A percentile compares a stretch with the other conserved stretches of the same genome.
phyloP scores from a whole-genome alignment of 53 echinoderm and acorn worm genomes.

The Paracentrotus lividus region DNA sequence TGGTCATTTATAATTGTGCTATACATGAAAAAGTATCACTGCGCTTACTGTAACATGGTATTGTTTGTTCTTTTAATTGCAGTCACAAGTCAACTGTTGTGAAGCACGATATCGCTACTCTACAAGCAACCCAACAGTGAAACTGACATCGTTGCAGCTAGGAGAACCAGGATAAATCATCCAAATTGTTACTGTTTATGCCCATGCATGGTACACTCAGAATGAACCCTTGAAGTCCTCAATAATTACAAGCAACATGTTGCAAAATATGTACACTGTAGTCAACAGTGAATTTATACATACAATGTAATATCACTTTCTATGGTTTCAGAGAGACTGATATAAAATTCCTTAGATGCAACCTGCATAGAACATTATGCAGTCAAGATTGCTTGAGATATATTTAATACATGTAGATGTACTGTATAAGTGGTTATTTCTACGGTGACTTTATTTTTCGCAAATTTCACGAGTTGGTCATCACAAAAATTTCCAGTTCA shows the following conservation, averaged over 20 bases:
- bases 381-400: no score
- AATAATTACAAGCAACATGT: neutral
- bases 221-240: neutral
- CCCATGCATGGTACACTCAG: neutral
- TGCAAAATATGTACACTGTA: neutral
- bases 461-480: no score
- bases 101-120: constrained; percentile 74
- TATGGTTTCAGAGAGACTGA: neutral
- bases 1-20: no score
- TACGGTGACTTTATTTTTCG: no score
- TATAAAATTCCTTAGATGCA: no score
- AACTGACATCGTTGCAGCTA: neutral
- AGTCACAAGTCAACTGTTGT: constrained; percentile 71
- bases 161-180: neutral
- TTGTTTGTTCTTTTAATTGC: neutral
- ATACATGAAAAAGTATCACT: no score
- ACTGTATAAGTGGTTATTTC: no score
- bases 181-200: neutral
- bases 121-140: constrained; percentile 66
- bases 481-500: no score
- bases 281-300: no score
- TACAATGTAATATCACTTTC: neutral
- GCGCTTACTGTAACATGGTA: no score
- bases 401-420: no score
- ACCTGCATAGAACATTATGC: no score